Evolutionary conservation across 2,797 vertebrate genomes (phyloP), one percentile per base, ranked within the genome.

Genomic region (Merluccius polli): DNA sequence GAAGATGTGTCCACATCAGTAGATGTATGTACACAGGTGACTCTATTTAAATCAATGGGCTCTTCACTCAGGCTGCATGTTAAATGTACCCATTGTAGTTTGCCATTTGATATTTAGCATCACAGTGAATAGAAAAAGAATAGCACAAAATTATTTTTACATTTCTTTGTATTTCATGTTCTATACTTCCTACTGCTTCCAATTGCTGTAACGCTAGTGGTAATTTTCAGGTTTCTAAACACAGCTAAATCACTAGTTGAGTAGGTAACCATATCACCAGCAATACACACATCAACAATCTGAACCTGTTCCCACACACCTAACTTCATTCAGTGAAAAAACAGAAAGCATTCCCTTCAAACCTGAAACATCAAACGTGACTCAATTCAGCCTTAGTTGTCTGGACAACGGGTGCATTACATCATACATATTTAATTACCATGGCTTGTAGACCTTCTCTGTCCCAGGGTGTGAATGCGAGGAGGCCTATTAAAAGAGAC

Each of bases 1-100:
- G n/a, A n/a, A n/a, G n/a, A n/a, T n/a, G n/a, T n/a, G n/a, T n/a
- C n/a, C n/a, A n/a, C n/a, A n/a, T n/a, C n/a, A n/a, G n/a, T n/a
- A n/a, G n/a, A n/a, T n/a, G n/a, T n/a, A n/a, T n/a, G n/a, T n/a
- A n/a, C n/a, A n/a, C n/a, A n/a, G n/a, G n/a, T n/a, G n/a, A n/a
- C 21, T 68, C 59, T 81, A 78, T 82, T 82, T 83, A n/a, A 65
- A 73, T 79, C 82, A 72, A 16, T 41, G 73, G 38, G 33, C 78
- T 78, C 68, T 44, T 36, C 18, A 59, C 48, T 15, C 21, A n/a
- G 44, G 48, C 21, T 21, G 18, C 21, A 59, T 1, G 21, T 59
- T 59, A 59, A 59, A 24, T 24, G n/a, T 59, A 59, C 21, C 48
- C 48, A 52, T 21, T 52, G 48, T 52, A 21, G 48, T 52, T 52